Base-by-base conservation (phyloP, 2,797 vertebrate genomes). In the Arctocebus calabarensis region DNA sequence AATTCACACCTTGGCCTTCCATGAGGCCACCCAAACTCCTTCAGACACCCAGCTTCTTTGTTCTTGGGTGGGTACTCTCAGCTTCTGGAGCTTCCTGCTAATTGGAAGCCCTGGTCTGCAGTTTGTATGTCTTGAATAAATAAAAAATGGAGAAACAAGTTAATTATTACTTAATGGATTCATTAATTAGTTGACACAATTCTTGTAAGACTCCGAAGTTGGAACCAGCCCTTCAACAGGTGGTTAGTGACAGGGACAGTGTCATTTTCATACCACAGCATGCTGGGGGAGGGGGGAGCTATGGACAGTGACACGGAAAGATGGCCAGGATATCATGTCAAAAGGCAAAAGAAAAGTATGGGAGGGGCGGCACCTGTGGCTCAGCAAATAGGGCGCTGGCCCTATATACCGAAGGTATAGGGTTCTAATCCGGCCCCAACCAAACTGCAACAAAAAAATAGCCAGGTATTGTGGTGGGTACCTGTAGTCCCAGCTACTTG, bases 81-180 rank as follows among this genome's bases (percentile, higher is more conserved):
- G 68, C 79, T 85, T 71, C 43, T 5, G 79, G 73, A 87, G 45
- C 85, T 81, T 79, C 79, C 91, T 94, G 84, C 91, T 66, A 32
- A 70, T 91, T 45, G 0, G 43, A 90, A 94, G 40, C 86, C 74
- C 25, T 19, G 55, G 64, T 95, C 73, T 82, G 34, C 62, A 74
- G 93, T 90, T 88, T 43, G 25, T 74, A 83, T 12, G 52, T 68
- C 96, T 96, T 96, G 95, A 91, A 93, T 95, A 91, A 96, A 94
- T 96, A 92, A 95, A 94, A 97, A 91, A 94, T 95, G 75, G 85
- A 52, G 87, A 92, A 62, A 64, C 2, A 1, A 85, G 92, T 96
- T 95, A 94, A 94, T 96, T 97, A 92, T 96, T 94, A 83, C 89
- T 92, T 94, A 94, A 95, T 90, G 87, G 84, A 93, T 96, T 90